Evolutionary conservation across 2,113 vertebrate species (phyloP).

Genomic region (Mus pahari): DNA sequence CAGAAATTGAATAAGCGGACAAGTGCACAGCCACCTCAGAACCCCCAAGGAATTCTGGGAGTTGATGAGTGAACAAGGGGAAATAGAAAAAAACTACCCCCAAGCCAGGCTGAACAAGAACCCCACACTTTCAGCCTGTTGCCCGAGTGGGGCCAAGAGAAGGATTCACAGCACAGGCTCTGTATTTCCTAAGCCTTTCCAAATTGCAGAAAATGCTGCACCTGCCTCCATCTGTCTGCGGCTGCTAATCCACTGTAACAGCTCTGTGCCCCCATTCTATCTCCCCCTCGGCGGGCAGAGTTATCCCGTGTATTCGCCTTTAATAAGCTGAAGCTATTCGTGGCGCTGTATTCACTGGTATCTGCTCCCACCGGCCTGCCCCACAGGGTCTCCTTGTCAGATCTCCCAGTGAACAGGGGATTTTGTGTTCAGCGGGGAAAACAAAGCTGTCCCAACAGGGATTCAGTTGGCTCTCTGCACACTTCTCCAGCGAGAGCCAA

Average conservation of each 20-base stretch:
- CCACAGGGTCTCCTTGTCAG: slow-evolving; percentile 75
- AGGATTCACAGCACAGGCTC: slow-evolving; percentile 66
- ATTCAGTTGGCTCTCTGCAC: slow-evolving; percentile 66
- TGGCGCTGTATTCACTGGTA: slow-evolving; percentile 64
- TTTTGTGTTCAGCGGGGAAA: slow-evolving; percentile 78
- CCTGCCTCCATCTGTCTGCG: slow-evolving; percentile 70
- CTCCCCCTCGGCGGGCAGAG: slow-evolving; percentile 60
- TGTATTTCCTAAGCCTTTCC: slow-evolving; percentile 69
- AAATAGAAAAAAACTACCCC: neutral
- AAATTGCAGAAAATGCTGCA: slow-evolving; percentile 68
- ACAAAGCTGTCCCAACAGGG: slow-evolving; percentile 78
- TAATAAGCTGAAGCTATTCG: slow-evolving; percentile 70
- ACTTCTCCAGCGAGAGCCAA: slow-evolving; percentile 68
- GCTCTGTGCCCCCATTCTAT: slow-evolving; percentile 66
- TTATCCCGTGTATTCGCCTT: slow-evolving; percentile 60
- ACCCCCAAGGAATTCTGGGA: slow-evolving; percentile 17
- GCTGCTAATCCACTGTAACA: slow-evolving; percentile 73
- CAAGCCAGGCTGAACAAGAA: slow-evolving; percentile 62
- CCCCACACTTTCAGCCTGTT: slow-evolving; percentile 52
- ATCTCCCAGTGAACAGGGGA: slow-evolving; percentile 75
- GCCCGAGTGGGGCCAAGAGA: slow-evolving; percentile 55
- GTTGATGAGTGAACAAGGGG: neutral
- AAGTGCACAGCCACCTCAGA: neutral
- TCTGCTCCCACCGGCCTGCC: slow-evolving; percentile 71
- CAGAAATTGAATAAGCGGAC: neutral